Evolutionary conservation across 1,140 invertebrate species (phyloP).

Genomic region (Fopius arisanus): DNA sequence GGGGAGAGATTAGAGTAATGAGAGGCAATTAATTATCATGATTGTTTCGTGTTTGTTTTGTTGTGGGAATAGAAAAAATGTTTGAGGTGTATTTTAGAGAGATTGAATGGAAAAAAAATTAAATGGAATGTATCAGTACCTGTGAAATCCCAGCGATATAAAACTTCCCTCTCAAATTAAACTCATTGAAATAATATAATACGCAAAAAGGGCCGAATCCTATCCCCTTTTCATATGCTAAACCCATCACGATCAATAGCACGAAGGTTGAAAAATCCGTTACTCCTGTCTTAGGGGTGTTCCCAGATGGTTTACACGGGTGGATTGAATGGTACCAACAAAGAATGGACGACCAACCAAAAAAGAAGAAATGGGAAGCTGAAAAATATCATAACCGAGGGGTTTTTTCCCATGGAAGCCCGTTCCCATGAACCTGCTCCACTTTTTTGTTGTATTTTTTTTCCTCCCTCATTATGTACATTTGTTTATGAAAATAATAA

Average conservation of each 20-base stretch:
- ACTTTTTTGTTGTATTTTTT: too few relatives aligned
- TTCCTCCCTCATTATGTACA: too few relatives aligned
- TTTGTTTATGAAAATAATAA: too few relatives aligned
- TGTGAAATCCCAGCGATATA: too few relatives aligned
- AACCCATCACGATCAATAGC: neutral
- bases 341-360: neutral
- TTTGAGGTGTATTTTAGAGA: too few relatives aligned
- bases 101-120: too few relatives aligned
- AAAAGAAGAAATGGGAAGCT: neutral
- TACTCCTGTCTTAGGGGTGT: slow-evolving; percentile 7
- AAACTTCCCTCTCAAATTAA: neutral
- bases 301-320: neutral
- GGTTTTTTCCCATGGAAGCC: neutral
- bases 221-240: slow-evolving; percentile 12
- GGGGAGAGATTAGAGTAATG: too few relatives aligned
- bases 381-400: neutral
- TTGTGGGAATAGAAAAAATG: too few relatives aligned
- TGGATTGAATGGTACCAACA: neutral
- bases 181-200: slow-evolving; percentile 8
- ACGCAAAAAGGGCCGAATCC: neutral
- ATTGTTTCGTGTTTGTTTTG: too few relatives aligned
- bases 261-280: slow-evolving; percentile 7
- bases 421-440: too few relatives aligned
- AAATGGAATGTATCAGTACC: too few relatives aligned
- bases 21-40: too few relatives aligned